Conservation (phyloP, 2,113 vertebrate genomes). For the Hyperopisus bebe region DNA sequence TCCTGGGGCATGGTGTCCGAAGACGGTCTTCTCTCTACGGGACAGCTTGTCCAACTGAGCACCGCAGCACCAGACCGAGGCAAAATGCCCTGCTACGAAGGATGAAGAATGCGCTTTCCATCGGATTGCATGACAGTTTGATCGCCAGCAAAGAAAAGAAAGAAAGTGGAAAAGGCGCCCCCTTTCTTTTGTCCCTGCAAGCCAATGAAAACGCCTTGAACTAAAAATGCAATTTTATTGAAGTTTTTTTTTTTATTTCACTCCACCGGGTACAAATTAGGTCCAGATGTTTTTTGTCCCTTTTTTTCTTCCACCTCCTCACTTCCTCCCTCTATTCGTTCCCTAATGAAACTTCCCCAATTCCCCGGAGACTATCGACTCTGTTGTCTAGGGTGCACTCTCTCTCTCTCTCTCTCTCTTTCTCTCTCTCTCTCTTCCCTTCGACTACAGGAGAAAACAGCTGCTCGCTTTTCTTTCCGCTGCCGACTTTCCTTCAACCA, state of each 20-base stretch:
- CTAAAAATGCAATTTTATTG: slow-evolving; percentile 24
- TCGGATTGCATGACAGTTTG: not conserved
- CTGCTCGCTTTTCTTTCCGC: not conserved
- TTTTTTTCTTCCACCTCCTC: slow-evolving; percentile 46
- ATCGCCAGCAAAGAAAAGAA: slow-evolving; percentile 16
- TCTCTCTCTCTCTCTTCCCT: not conserved
- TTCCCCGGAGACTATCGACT: slow-evolving; percentile 23
- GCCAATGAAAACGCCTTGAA: slow-evolving; percentile 1
- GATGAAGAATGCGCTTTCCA: not conserved
- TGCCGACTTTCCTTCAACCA: not conserved
- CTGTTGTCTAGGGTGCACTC: not conserved
- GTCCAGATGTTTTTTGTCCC: slow-evolving; percentile 57
- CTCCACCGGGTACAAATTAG: slow-evolving; percentile 49
- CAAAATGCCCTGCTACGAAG: not conserved
- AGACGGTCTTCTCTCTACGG: slow-evolving; percentile 32
- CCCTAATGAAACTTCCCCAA: slow-evolving; percentile 31
- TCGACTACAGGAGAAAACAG: not conserved
- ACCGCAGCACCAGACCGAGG: not conserved
- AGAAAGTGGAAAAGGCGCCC: not conserved
- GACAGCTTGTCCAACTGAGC: slow-evolving; percentile 19
- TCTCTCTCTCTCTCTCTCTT: not conserved
- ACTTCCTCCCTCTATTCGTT: slow-evolving; percentile 44
- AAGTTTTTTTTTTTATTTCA: slow-evolving; percentile 27
- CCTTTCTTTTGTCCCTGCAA: slow-evolving; percentile 13
- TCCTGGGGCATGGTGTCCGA: slow-evolving; percentile 31